Base-by-base conservation (phyloP, 2,888 invertebrate species). In the Graphium colonna region DNA sequence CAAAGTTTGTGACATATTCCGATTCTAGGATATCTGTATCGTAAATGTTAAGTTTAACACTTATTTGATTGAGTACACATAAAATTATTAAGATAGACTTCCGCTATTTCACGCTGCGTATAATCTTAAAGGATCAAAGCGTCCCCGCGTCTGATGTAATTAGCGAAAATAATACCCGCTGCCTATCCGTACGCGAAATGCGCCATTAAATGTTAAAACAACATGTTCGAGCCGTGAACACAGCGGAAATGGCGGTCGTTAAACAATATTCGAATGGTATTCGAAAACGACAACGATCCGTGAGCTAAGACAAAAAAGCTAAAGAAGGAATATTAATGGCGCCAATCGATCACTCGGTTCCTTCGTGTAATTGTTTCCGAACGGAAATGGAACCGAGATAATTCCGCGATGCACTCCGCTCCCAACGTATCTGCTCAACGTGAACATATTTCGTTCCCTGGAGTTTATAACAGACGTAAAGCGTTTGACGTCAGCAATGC, bases 341-440 rank as follows among this genome's bases (percentile, higher is more conserved):
- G 62, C 63, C 67, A 56, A 77, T 79, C 74, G 67, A 75, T 81
- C 74, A 77, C 64, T 61, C 57, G 58, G 60, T 62, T 67, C 60
- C 57, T 58, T 56, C 54, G 53, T 60, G 69, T 73, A 73, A 80
- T 78, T 77, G 79, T 75, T 76, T 69, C 61, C 59, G 64, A 77
- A 68, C 77, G 82, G 83, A 82, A 77, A 76, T 73, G 65, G 69
- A 60, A 65, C 53, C 28, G 61, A 75, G 75, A 79, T 79, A 77
- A 80, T 77, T 64, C 73, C 65, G 70, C 72, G 69, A 81, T 77
- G 76, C 75, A 77, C 75, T 68, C 72, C 64, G 65, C 65, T 62
- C 66, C 71, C 71, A 66, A 67, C 67, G 64, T 64, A 62, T 61
- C 57, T 58, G 62, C 61, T 68, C 62, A 62, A 60, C 61, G 60